Evolutionary conservation across 53 echinoderm and acorn worm species (phyloP), one percentile per base, ranked within the genome.

Genomic region (Patiria pectinifera): DNA sequence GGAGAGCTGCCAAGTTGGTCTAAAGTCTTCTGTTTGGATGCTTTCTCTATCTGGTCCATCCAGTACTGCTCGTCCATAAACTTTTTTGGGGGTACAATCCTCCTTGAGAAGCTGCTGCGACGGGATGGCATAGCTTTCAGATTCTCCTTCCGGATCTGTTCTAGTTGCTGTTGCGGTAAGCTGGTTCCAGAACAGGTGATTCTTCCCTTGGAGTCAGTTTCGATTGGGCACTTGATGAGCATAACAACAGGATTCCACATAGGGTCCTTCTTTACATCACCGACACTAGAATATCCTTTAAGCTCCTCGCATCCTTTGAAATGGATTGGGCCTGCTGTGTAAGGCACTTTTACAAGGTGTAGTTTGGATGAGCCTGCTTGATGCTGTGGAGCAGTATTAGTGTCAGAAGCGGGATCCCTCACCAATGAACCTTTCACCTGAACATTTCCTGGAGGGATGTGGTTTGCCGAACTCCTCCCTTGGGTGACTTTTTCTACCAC

Each of bases 151-250:
- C 69, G 78, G n/a, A 80, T 90, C 1, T 79, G 66, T 61, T 81
- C 80, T 22, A 80, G 66, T n/a, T 81, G 80, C 70, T 63, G 61
- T 18, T 63, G 80, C 11, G 90, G 90, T 46, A 80, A 71, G 71
- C 90, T 90, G 47, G 90, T 80, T 48, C 90, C 90, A 11, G 81
- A 81, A 60, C 80, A 80, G 19, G 49, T 81, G 69, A 80, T 81
- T 21, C 79, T 81, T 13, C 80, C 90, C 45, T 69, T 81, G 47
- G 48, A 45, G 22, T 90, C 90, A 45, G 81, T 80, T 18, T 69
- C 47, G 48, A 90, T 90, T 11, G 90, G 90, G 66, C 90, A 90
- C 90, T 90, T 90, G 24, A 90, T 90, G 80, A 90, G 90, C 90
- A 90, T 90, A 11, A 90, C 90, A 46, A 80, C 58, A 21, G 90